phyloP scores from a whole-genome alignment of 2,888 invertebrate species.

The Xestia sexstrigata region DNA sequence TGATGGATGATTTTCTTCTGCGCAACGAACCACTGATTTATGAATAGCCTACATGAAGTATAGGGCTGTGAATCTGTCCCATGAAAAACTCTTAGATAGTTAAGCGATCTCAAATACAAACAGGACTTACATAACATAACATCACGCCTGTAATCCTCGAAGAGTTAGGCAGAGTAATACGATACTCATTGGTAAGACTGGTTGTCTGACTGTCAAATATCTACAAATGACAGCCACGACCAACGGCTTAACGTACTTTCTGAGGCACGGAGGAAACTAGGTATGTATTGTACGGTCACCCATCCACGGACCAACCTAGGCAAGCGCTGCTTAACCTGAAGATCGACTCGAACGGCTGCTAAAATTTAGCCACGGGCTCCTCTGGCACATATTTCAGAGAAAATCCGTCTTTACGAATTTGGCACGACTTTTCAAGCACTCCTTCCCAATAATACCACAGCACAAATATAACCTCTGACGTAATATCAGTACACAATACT shows the following conservation, averaged over 20 bases:
- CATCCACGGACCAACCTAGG: no score
- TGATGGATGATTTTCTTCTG: neutral
- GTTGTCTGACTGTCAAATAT: no score
- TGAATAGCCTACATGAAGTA: neutral
- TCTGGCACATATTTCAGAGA: neutral
- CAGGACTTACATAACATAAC: neutral
- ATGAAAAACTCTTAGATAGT: neutral
- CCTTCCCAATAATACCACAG: constrained; percentile 34
- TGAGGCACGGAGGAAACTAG: no score
- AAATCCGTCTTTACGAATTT: constrained; percentile 11
- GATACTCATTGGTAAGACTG: no score
- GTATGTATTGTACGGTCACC: no score
- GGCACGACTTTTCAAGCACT: constrained; percentile 27
- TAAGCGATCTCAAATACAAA: neutral
- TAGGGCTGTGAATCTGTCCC: neutral
- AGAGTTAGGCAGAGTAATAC: neutral
- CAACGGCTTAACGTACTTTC: no score
- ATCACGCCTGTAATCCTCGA: neutral
- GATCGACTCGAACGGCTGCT: no score
- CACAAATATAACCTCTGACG: constrained; percentile 49
- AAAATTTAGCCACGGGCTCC: no score
- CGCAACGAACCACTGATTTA: neutral
- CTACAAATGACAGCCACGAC: no score
- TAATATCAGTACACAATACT: constrained; percentile 47
- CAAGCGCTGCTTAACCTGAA: no score